Evolutionary conservation across 2,888 invertebrate genomes (phyloP).

Genomic region (Melitaea athalia): DNA sequence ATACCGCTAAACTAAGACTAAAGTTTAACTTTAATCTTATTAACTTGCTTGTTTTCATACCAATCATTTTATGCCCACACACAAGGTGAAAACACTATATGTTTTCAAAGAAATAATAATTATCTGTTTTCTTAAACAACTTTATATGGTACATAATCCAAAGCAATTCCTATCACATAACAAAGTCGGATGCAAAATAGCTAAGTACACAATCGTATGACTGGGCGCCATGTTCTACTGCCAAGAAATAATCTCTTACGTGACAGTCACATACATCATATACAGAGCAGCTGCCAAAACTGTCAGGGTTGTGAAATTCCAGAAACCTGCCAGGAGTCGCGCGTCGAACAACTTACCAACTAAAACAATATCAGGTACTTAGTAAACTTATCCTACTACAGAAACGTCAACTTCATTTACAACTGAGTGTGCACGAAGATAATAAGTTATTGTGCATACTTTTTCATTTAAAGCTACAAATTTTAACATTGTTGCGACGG

Average conservation of each 20-base stretch:
- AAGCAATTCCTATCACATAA: conserved; percentile 42
- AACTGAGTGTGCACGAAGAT: conserved; percentile 26
- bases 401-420: conserved; percentile 37
- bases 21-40: background rate
- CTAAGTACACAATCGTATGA: conserved; percentile 68
- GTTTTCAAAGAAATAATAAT: background rate
- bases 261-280: conserved; percentile 80
- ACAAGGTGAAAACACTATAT: background rate
- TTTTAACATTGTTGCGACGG: background rate
- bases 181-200: conserved; percentile 59
- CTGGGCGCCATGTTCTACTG: conserved; percentile 64
- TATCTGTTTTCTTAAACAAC: background rate
- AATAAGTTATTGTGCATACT: conserved; percentile 18
- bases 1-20: background rate
- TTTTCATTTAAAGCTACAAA: conserved; percentile 5
- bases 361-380: conserved; percentile 75
- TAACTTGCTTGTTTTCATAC: background rate
- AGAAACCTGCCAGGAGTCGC: conserved; percentile 61
- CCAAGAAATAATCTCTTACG: conserved; percentile 79
- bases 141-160: conserved; percentile 5
- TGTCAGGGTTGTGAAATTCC: no score
- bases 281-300: conserved; percentile 71
- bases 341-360: conserved; percentile 63
- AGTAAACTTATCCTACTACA: conserved; percentile 55
- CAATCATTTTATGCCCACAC: no score